Base-by-base conservation (phyloP, 2,113 vertebrate species). In the Notiomystis cincta region DNA sequence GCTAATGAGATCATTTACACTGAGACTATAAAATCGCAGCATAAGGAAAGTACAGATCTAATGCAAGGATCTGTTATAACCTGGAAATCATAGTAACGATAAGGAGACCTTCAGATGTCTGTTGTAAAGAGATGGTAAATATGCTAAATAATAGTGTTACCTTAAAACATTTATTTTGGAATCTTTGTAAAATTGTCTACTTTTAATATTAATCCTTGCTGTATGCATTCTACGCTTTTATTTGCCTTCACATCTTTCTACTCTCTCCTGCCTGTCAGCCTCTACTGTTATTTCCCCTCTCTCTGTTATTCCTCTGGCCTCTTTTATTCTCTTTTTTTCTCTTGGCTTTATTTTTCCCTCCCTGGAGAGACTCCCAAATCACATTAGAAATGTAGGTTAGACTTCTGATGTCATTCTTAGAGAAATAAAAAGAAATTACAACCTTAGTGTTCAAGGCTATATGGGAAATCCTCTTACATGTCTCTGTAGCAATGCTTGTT, bases 301-400 rank as follows among this genome's bases (percentile, higher is more conserved):
- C 35, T 82, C 48, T 71, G 7, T 90, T 91, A 57, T 48, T 71
- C 6, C 14, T 62, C 31, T 65, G 40, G n/a, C 44, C 9, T 53
- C 21, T 57, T 87, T 93, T 82, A 47, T 3, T 70, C 17, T 47
- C 12, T 61, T 76, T 86, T 83, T 86, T n/a, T 70, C 21, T 48
- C 31, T 69, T 86, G 58, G 20, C 35, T 76, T 88, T 89, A 53
- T 73, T 93, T 90, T 94, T 75, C 28, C 64, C 31, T 85, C 64
- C 31, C 45, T 83, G 27, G 31, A 97, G 72, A 80, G 50, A 53
- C 42, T 79, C 53, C 13, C n/a, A 82, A 51, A 81, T 86, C 76
- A 79, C 61, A 82, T 87, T 66, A 92, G 64, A 96, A 94, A 87
- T 90, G 44, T 95, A 80, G 78, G 65, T 66, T 96, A 56, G 65